A percentile compares a stretch with the other conserved stretches of the same genome.
phyloP scores from a whole-genome alignment of 2,888 invertebrate species.

The Cylloceria caligata region DNA sequence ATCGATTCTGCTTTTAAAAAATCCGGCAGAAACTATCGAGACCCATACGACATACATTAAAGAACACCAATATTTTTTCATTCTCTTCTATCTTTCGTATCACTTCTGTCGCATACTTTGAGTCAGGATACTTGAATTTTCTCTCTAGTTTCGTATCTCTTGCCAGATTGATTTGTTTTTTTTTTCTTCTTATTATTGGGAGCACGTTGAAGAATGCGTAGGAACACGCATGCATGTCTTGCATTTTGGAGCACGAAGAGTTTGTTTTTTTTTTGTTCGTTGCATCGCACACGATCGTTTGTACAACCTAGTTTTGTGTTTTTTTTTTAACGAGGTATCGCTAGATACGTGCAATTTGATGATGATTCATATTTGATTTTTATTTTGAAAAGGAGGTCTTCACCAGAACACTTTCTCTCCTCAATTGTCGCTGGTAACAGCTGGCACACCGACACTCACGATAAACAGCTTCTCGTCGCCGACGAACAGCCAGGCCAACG shows the following conservation, averaged over 20 bases:
- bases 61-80: no score
- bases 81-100: not conserved
- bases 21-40: not conserved
- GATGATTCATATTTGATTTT: constrained; percentile 8
- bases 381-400: constrained; percentile 75
- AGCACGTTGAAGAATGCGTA: constrained; percentile 41
- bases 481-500: constrained; percentile 75
- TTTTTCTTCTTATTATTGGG: constrained; percentile 4
- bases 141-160: not conserved
- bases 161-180: not conserved
- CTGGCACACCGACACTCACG: constrained; percentile 78
- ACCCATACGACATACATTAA: not conserved
- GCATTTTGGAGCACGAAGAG: constrained; percentile 39
- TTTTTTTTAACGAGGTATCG: not conserved
- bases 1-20: not conserved
- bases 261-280: constrained; percentile 2
- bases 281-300: constrained; percentile 29
- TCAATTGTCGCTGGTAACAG: constrained; percentile 80
- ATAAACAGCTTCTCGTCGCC: constrained; percentile 81
- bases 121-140: not conserved
- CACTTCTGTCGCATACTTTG: constrained; percentile 4
- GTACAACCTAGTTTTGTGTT: not conserved
- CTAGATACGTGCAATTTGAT: not conserved
- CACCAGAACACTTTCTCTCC: constrained; percentile 82
- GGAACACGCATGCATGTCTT: constrained; percentile 19